Conservation (phyloP, 2,797 vertebrate species). For the Poliocrania exsul region DNA sequence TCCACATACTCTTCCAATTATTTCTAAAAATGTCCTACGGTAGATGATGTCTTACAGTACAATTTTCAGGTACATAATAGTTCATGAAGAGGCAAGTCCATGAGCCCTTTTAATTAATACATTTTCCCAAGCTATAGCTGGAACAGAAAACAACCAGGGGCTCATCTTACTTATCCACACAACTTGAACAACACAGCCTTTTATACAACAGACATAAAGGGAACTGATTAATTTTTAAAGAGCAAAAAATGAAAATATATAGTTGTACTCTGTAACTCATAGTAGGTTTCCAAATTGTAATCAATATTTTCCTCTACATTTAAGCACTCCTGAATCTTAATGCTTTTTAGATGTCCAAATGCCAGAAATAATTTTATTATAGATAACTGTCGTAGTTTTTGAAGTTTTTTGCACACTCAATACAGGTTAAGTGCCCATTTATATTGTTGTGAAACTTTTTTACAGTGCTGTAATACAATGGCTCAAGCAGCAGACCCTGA, state of each 20-base stretch:
- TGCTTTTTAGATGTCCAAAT: background rate
- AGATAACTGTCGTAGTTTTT: background rate
- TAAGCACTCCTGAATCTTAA: constrained; percentile 3
- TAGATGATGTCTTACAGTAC: background rate
- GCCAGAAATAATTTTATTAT: background rate
- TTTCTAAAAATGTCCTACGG: background rate
- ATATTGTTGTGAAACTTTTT: background rate
- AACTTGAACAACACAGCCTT: background rate
- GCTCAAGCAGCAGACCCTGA: background rate
- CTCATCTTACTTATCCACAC: background rate
- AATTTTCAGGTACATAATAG: background rate
- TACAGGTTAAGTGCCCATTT: background rate
- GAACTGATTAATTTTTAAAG: constrained; percentile 49
- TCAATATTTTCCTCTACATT: constrained; percentile 34
- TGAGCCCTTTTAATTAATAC: background rate
- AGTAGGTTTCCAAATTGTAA: constrained; percentile 9
- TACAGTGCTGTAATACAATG: background rate
- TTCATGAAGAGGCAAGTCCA: background rate
- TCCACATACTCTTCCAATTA: background rate
- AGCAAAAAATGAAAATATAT: constrained; percentile 35
- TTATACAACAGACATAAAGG: background rate
- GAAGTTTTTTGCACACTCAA: background rate
- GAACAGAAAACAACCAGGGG: background rate
- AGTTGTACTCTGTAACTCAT: background rate
- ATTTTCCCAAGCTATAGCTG: background rate